phyloP scores from a whole-genome alignment of 1,140 invertebrate species.

The Sycophila sp. region DNA sequence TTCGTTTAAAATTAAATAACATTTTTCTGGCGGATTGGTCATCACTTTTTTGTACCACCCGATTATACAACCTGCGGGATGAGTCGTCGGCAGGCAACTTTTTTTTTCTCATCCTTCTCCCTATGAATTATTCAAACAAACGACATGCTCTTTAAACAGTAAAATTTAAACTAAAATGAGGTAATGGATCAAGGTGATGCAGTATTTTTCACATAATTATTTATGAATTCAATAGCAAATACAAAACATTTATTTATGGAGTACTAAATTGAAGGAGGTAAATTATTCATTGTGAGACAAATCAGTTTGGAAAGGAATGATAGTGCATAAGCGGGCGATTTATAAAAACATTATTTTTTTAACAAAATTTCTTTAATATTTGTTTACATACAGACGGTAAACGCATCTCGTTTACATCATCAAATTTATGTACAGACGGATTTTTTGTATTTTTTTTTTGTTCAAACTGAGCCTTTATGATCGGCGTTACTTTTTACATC shows the following conservation, averaged over 20 bases:
- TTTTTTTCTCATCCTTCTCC: background rate
- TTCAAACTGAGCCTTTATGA: conserved; percentile 17
- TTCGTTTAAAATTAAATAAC: conserved; percentile 6
- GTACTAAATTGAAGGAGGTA: too few species aligned
- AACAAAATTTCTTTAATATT: conserved; percentile 32
- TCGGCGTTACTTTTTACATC: background rate
- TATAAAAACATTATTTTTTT: background rate
- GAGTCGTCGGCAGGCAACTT: background rate
- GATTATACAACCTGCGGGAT: background rate
- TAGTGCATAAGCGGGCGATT: too few species aligned
- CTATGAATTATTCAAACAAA: background rate
- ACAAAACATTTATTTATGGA: too few species aligned
- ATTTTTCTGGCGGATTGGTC: conserved; percentile 9
- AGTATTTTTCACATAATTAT: too few species aligned
- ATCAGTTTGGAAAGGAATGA: too few species aligned
- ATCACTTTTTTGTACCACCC: background rate
- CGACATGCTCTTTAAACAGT: too few species aligned
- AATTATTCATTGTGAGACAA: too few species aligned
- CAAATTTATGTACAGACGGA: conserved; percentile 22
- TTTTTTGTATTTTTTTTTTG: too few species aligned
- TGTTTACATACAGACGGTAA: conserved; percentile 21
- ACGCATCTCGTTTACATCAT: conserved; percentile 10
- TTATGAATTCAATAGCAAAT: too few species aligned
- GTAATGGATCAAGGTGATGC: too few species aligned
- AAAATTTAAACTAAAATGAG: too few species aligned